Base-by-base conservation (phyloP, 1,140 invertebrate species). In the Muscidifurax raptorellus region DNA sequence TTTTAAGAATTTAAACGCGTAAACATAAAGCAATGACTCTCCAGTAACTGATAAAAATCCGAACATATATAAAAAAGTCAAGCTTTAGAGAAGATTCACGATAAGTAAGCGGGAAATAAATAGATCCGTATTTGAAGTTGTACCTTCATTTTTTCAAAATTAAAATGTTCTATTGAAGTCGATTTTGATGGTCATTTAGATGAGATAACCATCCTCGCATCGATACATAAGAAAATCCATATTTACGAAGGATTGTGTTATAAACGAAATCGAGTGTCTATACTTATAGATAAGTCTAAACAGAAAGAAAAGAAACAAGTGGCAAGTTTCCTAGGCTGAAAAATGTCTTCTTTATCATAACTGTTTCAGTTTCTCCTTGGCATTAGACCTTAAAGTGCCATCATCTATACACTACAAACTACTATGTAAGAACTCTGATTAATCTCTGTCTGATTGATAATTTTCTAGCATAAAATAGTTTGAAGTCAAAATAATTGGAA, bases 341-440 rank as follows among this genome's bases (percentile, higher is more conserved):
- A 88, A 82, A 88, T 89, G 88, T 89, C 86, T 86, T 87, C 71
- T 25, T 82, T 80, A 85, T 86, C 67, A 13, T n/a, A n/a, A n/a
- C 44, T 47, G 18, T 22, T 40, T 69, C 81, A 85, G 32, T 64
- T 78, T 86, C 81, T 88, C 86, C 87, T 89, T 88, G 86, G 86
- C 87, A 89, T 89, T 87, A 87, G 85, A 89, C 88, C 85, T 76
- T 87, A 71, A 40, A 27, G 22, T 18, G 7, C 77, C 69, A n/a
- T 67, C n/a, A 64, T 40, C n/a, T n/a, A n/a, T n/a, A n/a, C n/a
- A 59, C 72, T 32, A 66, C 10, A 27, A 4, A 27, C 18, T 25
- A 67, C n/a, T 28, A 6, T n/a, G 66, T 67, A 28, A 18, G 15
- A 47, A 10, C 15, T 13, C 44, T 5, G 44, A 47, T 47, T 47